A percentile compares a stretch with the other conserved stretches of the same genome.
These are phyloP conservation scores for Caenorhabditis tropicalis DNA, from an alignment of 1,140 invertebrate species.

Conservation along the genomic window DNA sequence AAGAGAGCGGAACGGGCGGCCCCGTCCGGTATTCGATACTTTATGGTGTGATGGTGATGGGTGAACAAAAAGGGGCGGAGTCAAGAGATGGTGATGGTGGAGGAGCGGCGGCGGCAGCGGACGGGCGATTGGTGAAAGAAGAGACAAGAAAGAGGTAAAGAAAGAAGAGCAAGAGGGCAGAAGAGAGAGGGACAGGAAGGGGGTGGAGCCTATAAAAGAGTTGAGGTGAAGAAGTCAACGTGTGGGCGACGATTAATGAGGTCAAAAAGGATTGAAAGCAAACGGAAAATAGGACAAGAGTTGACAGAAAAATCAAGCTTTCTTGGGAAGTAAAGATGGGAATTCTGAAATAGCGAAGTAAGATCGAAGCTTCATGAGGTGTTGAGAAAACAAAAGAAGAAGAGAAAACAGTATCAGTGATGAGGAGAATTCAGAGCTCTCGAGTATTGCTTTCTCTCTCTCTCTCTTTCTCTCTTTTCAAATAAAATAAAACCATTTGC, in stretches of 20 bases:
- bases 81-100: constrained; percentile 16
- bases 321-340: no score
- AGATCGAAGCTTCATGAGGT: no score
- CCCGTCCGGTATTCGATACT: neutral
- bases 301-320: neutral
- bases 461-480: no score
- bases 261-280: neutral
- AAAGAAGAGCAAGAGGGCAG: neutral
- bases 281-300: neutral
- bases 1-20: neutral
- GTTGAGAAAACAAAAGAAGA: no score
- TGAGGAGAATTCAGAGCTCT: no score
- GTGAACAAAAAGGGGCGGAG: constrained; percentile 26
- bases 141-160: neutral
- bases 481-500: no score
- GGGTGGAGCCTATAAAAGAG: no score
- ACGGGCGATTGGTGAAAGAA: constrained; percentile 21
- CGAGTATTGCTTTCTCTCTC: no score
- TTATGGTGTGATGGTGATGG: constrained; percentile 10
- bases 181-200: neutral
- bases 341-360: no score
- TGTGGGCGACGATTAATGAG: constrained; percentile 26
- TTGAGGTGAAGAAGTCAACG: constrained; percentile 4
- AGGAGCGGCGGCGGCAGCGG: neutral
- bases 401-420: no score